These are phyloP conservation scores for Hipposideros armiger DNA, from an alignment of 2,113 vertebrate species.

Conservation along the genomic window DNA sequence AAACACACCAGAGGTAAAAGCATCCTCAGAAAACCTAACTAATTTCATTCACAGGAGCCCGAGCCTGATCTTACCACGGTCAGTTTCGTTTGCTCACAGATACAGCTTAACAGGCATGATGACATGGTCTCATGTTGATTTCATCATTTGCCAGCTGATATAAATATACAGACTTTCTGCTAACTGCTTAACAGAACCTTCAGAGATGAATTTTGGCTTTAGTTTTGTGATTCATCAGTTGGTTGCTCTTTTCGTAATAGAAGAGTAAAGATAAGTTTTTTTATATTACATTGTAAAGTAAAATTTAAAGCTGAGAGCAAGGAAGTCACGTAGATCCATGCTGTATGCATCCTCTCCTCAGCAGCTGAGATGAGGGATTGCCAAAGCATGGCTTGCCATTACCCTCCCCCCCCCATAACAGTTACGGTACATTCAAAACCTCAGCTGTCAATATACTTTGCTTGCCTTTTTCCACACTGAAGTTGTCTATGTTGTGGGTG, in stretches of 20 bases:
- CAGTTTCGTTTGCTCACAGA: not conserved
- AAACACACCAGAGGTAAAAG: not conserved
- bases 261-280: not conserved
- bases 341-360: not conserved
- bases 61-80: not conserved
- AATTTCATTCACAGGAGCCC: not conserved
- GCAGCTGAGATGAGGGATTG: not conserved
- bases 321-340: not conserved
- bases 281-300: not conserved
- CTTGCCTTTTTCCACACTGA: not conserved
- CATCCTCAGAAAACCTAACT: not conserved
- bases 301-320: not conserved
- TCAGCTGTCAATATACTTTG: not conserved
- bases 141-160: not conserved
- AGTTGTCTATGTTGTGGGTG: not conserved
- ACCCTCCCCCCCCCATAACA: not conserved
- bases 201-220: not conserved
- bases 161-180: not conserved
- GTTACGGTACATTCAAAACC: not conserved
- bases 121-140: not conserved
- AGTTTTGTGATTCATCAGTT: not conserved
- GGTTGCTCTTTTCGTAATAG: not conserved
- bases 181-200: not conserved
- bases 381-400: not conserved
- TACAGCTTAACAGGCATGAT: not conserved